Conservation (phyloP, 2,113 vertebrate species). For the Passer montanus region DNA sequence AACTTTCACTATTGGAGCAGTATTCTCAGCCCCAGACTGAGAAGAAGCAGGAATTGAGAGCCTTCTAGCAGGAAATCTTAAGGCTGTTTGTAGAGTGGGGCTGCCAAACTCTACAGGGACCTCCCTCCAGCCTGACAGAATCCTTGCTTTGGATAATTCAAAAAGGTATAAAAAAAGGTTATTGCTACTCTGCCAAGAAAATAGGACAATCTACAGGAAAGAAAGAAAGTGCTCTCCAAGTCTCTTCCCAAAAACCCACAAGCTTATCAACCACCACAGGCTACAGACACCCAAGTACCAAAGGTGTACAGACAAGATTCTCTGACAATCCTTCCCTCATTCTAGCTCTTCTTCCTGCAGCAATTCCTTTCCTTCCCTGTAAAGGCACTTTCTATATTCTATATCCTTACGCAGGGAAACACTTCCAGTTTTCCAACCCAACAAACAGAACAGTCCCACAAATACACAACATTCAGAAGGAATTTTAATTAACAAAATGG, state of each 20-base stretch:
- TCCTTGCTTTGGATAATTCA: constrained; percentile 9
- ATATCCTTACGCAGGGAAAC: not conserved
- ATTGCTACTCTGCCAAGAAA: constrained; percentile 58
- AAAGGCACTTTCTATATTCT: constrained; percentile 14
- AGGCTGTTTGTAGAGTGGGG: not conserved
- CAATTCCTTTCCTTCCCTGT: not conserved
- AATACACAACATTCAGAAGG: constrained; percentile 75
- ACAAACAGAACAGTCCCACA: constrained; percentile 68
- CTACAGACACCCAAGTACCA: not conserved
- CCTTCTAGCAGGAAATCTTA: constrained; percentile 1
- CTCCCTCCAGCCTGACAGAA: not conserved
- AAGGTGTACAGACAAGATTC: not conserved
- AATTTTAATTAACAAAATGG: constrained; percentile 81
- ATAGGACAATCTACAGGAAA: constrained; percentile 15
- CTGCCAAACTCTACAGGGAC: not conserved
- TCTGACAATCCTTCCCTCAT: not conserved
- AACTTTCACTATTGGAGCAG: not conserved
- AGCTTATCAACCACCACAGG: not conserved
- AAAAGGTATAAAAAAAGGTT: not conserved
- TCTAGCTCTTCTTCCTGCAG: not conserved
- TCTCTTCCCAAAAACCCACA: not conserved
- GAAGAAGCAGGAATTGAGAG: not conserved
- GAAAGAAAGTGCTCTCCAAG: constrained; percentile 18
- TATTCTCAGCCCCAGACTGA: not conserved
- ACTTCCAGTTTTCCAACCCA: not conserved